Conservation (phyloP, 1,140 invertebrate genomes). For the Oryctes rhinoceros region DNA sequence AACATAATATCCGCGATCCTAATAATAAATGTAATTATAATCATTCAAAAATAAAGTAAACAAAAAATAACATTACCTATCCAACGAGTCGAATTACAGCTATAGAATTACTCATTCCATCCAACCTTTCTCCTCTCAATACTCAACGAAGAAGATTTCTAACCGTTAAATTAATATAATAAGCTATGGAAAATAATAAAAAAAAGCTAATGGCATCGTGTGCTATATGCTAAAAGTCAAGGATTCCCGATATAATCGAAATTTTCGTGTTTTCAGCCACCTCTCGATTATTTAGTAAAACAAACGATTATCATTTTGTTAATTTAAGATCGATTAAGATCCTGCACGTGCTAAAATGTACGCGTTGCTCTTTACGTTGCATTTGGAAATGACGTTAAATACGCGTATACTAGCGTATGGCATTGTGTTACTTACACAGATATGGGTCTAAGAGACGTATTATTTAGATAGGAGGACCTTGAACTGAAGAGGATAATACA, state of each 20-base stretch:
- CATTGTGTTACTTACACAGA: too few relatives aligned
- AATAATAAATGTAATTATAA: background rate
- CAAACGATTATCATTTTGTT: background rate
- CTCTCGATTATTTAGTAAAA: background rate
- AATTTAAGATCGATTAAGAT: background rate
- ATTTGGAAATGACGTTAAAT: background rate
- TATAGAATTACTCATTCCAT: background rate
- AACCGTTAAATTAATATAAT: background rate
- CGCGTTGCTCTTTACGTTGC: too few relatives aligned
- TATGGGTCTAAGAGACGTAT: background rate
- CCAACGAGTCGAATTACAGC: background rate
- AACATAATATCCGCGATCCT: background rate
- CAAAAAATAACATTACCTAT: background rate
- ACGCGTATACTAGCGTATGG: background rate
- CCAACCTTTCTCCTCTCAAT: background rate
- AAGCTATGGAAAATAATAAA: background rate
- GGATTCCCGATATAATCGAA: background rate
- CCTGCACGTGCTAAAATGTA: background rate
- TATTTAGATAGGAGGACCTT: background rate
- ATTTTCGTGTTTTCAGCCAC: background rate
- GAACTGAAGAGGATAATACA: conserved; percentile 14
- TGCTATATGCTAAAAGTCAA: conserved; percentile 10
- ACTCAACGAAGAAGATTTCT: background rate
- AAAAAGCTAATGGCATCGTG: background rate
- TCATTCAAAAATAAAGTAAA: background rate